Evolutionary conservation across 2,888 invertebrate species (phyloP), one percentile per base, ranked within the genome.

Genomic region (Agrotis puta): DNA sequence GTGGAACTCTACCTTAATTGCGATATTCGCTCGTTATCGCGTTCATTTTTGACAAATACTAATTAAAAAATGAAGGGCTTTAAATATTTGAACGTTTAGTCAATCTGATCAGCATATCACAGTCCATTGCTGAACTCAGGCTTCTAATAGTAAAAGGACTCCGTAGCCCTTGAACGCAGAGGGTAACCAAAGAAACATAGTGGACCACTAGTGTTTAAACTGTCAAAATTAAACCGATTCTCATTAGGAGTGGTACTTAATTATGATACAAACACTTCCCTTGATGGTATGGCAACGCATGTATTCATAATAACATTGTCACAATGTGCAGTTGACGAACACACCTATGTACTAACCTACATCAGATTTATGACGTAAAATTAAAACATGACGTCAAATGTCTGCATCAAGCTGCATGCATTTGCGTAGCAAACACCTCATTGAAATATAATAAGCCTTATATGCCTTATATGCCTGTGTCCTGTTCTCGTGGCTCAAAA

Each of bases 321-420:
- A 22, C 13, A 48, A 27, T 20, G 11, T 48, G 18, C 64, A 18
- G 43, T 45, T 79, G 74, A 59, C 64, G 53, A 50, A 64, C 48
- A 39, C 13, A 50, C 43, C 6, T 50, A 22, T 48, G 22, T 20
- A n/a, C 56, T n/a, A n/a, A 39, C 20, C 56, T n/a, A 68, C 77
- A 81, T 77, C 81, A 81, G 20, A 22, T 24, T 16, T 3, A 47
- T 77, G 69, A 68, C 77, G 77, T 58, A 14, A 54, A 66, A 75
- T 62, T 54, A 43, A 57, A 66, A 53, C 16, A 51, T 81, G 50
- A 33, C 62, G 81, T 50, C 57, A n/a, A 39, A 39, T 51, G 24
- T 7, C 62, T 39, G 48, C 48, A 27, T 48, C 5, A 43, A 54
- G 16, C 43, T 65, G 16, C 18, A 45, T 22, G 47, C 18, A 27